Conservation (phyloP, 2,888 invertebrate species). For the Archips crataeganus region DNA sequence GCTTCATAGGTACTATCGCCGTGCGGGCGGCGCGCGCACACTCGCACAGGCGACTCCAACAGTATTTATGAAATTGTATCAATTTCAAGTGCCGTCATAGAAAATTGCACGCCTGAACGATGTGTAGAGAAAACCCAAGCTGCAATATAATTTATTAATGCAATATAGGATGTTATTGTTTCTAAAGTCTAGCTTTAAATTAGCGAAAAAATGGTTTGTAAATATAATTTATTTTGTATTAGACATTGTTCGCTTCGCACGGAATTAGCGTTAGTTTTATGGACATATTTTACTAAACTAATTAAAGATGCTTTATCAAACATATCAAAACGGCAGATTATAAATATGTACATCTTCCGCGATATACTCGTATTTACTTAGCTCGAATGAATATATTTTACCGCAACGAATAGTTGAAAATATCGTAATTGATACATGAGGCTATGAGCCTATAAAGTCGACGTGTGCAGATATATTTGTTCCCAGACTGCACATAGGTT, state of each 20-base stretch:
- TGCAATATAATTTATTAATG: constrained; percentile 4
- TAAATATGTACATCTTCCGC: neutral
- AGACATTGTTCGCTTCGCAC: constrained; percentile 27
- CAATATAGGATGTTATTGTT: constrained; percentile 34
- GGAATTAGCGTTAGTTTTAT: constrained; percentile 31
- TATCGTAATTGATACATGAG: constrained; percentile 7
- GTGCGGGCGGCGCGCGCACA: constrained; percentile 1
- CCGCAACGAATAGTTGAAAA: constrained; percentile 16
- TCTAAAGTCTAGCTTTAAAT: constrained; percentile 30
- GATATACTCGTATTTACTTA: constrained; percentile 14
- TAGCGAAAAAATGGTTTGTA: constrained; percentile 26
- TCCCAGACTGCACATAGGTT: constrained; percentile 28
- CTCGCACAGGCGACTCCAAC: constrained; percentile 12
- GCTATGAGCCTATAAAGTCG: constrained; percentile 17
- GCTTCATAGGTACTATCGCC: constrained; percentile 54
- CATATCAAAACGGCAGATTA: constrained; percentile 23
- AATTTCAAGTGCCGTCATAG: constrained; percentile 35
- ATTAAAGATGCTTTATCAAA: constrained; percentile 7
- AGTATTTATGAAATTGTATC: constrained; percentile 43
- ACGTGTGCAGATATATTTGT: constrained; percentile 38
- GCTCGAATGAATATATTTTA: constrained; percentile 8
- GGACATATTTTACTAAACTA: constrained; percentile 21
- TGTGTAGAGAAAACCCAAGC: constrained; percentile 5
- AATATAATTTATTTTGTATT: constrained; percentile 26
- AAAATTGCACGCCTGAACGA: constrained; percentile 10